Percentiles rank a stretch among this genome's conserved stretches.
Conservation (phyloP, 2,797 vertebrate species). For the Enteromius thamalakanensis region DNA sequence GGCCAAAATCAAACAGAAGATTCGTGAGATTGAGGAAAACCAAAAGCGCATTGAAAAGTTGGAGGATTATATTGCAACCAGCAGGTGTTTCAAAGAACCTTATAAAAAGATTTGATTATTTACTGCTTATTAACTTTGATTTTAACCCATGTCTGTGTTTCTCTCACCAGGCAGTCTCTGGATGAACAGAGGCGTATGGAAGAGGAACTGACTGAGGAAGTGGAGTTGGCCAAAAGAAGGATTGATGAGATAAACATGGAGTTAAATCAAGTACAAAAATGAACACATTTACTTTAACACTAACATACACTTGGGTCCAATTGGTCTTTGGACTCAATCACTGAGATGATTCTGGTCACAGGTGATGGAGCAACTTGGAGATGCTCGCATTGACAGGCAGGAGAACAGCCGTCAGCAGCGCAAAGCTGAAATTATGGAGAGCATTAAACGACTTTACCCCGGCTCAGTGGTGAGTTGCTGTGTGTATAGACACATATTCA, state of each 20-base stretch:
- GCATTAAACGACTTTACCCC: conserved; percentile 93
- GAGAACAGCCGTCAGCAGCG: conserved; percentile 95
- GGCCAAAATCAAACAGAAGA: conserved; percentile 98
- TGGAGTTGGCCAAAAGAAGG: conserved; percentile 91
- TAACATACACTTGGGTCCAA: neutral
- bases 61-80: conserved; percentile 94
- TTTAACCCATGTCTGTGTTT: neutral
- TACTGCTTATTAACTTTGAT: neutral
- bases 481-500: neutral
- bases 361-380: conserved; percentile 97
- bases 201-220: conserved; percentile 92
- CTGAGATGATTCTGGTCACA: conserved; percentile 50
- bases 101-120: neutral
- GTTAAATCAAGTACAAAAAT: conserved; percentile 85
- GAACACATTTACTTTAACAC: neutral
- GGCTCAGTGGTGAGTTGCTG: conserved; percentile 86
- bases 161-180: conserved; percentile 83
- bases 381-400: conserved; percentile 95
- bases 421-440: conserved; percentile 98
- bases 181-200: conserved; percentile 92
- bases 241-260: conserved; percentile 97
- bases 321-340: neutral
- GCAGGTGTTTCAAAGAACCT: conserved; percentile 80
- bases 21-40: conserved; percentile 97
- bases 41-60: conserved; percentile 97